Conservation (phyloP, 2,888 invertebrate species). For the Archaeoteleia sp. region DNA sequence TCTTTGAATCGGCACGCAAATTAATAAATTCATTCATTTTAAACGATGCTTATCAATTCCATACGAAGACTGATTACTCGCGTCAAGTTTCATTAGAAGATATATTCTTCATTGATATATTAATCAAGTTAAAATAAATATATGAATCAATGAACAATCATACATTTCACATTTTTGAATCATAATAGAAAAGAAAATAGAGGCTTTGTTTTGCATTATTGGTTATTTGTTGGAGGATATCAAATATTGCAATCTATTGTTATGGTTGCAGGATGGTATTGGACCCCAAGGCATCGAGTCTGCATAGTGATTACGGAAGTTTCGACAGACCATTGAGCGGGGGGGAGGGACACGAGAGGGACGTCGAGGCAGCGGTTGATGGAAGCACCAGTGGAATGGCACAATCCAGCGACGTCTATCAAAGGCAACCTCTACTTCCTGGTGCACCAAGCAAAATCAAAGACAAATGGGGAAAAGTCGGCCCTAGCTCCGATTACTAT, state of each 20-base stretch:
- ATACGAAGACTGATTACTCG: too few species aligned
- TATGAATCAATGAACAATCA: too few species aligned
- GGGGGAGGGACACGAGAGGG: conserved; percentile 67
- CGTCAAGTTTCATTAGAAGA: too few species aligned
- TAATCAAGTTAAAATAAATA: too few species aligned
- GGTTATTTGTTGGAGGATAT: too few species aligned
- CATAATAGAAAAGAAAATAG: too few species aligned
- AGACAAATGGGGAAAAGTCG: conserved; percentile 69
- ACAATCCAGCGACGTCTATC: conserved; percentile 77
- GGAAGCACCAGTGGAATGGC: conserved; percentile 73
- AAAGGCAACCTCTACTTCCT: conserved; percentile 79
- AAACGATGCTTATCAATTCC: too few species aligned
- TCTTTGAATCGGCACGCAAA: too few species aligned
- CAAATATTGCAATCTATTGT: conserved; percentile 16
- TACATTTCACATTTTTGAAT: too few species aligned
- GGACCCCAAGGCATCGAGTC: conserved; percentile 78
- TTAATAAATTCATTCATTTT: too few species aligned
- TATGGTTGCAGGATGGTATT: conserved; percentile 79
- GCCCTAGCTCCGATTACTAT: conserved; percentile 74
- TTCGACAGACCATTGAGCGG: conserved; percentile 76
- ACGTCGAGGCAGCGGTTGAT: conserved; percentile 75
- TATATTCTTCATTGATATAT: too few species aligned
- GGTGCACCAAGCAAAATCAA: conserved; percentile 75
- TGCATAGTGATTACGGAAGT: conserved; percentile 79
- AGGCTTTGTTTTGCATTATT: too few species aligned